A percentile compares a stretch with the other conserved stretches of the same genome.
These are phyloP conservation scores for Poeciliopsis occidentalis DNA, from an alignment of 2,113 vertebrate species.

Conservation along the genomic window DNA sequence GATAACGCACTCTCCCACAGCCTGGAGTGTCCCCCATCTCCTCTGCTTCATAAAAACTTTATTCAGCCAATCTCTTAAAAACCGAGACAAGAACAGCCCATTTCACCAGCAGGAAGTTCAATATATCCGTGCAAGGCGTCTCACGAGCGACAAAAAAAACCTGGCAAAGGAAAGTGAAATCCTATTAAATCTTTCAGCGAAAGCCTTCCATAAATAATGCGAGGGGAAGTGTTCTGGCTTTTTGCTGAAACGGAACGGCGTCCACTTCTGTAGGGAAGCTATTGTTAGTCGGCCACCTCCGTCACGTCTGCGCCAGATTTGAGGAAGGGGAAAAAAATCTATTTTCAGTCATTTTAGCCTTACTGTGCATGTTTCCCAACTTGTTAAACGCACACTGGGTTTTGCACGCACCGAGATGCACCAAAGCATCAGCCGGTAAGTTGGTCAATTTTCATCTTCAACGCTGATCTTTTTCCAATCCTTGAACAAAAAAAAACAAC, in stretches of 20 bases:
- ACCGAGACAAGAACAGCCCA: slow-evolving; percentile 56
- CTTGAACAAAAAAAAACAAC: background rate
- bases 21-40: slow-evolving; percentile 54
- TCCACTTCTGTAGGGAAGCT: slow-evolving; percentile 30
- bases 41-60: slow-evolving; percentile 66
- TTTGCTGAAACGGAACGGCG: slow-evolving; percentile 26
- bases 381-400: background rate
- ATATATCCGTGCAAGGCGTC: slow-evolving; percentile 44
- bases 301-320: slow-evolving; percentile 7
- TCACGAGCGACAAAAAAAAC: slow-evolving; percentile 14
- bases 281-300: slow-evolving; percentile 15
- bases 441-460: background rate
- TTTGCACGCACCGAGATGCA: background rate
- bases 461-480: background rate
- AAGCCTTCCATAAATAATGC: slow-evolving; percentile 57
- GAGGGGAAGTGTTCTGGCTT: slow-evolving; percentile 25
- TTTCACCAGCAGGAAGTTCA: slow-evolving; percentile 61
- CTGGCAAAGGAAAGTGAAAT: slow-evolving; percentile 57
- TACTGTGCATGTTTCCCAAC: background rate
- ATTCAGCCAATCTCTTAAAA: slow-evolving; percentile 68
- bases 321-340: background rate
- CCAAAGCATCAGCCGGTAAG: background rate
- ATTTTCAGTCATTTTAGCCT: slow-evolving; percentile 9
- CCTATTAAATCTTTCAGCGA: slow-evolving; percentile 68
- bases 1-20: slow-evolving; percentile 52